Conservation (phyloP, 2,797 vertebrate species). For the Enteromius unitaeniatus region DNA sequence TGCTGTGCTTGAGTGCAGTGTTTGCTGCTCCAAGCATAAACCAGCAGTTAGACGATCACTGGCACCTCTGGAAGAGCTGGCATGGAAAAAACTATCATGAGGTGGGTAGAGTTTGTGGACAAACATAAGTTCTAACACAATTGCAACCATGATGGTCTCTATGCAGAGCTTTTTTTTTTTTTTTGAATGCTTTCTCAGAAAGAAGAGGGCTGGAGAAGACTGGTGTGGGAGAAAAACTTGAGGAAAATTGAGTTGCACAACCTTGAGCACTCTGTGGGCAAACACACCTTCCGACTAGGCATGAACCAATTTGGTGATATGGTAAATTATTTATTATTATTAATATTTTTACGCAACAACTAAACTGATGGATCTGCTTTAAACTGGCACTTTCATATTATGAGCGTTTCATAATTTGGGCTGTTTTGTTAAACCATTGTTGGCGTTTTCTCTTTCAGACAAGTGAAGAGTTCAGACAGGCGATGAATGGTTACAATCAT, state of each 20-base stretch:
- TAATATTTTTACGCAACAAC: not conserved
- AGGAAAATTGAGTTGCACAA: slow-evolving; percentile 82
- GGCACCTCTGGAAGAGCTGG: slow-evolving; percentile 80
- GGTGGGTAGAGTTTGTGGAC: slow-evolving; percentile 64
- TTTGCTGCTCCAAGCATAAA: slow-evolving; percentile 71
- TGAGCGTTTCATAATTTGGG: not conserved
- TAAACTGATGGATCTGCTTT: not conserved
- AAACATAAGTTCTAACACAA: not conserved
- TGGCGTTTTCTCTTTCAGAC: slow-evolving; percentile 68
- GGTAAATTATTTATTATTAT: slow-evolving; percentile 58
- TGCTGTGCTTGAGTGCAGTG: slow-evolving; percentile 66
- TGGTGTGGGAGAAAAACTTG: slow-evolving; percentile 85
- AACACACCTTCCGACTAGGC: slow-evolving; percentile 77
- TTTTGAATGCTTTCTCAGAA: slow-evolving; percentile 65
- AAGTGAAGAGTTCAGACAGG: slow-evolving; percentile 80
- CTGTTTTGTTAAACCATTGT: not conserved
- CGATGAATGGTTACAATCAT: slow-evolving; percentile 80
- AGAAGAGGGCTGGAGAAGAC: slow-evolving; percentile 83
- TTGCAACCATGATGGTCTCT: not conserved
- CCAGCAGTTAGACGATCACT: slow-evolving; percentile 72
- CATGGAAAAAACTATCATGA: slow-evolving; percentile 75
- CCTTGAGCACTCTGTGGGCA: slow-evolving; percentile 77
- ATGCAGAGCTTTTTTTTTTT: not conserved
- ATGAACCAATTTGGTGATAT: slow-evolving; percentile 88
- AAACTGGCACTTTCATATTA: not conserved